Evolutionary conservation across 2,888 invertebrate genomes (phyloP).

Genomic region (Nymphalis c-album): DNA sequence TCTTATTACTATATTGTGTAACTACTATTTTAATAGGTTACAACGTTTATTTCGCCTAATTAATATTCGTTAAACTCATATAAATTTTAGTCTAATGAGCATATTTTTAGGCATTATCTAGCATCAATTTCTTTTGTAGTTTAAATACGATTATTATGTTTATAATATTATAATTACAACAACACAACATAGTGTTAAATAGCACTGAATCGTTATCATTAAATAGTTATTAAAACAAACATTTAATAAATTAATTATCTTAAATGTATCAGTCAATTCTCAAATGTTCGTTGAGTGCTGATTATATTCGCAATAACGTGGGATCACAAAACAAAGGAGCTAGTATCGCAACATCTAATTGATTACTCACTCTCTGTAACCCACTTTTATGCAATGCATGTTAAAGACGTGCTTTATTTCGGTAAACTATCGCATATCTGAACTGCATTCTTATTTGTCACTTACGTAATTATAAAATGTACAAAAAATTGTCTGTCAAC

Average conservation of each 20-base stretch:
- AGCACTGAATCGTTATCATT: too few relatives aligned
- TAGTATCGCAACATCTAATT: constrained; percentile 56
- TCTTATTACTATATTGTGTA: too few relatives aligned
- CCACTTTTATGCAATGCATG: constrained; percentile 46
- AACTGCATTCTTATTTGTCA: constrained; percentile 18
- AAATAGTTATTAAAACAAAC: too few relatives aligned
- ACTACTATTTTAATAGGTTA: too few relatives aligned
- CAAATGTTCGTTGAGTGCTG: constrained; percentile 43
- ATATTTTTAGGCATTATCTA: too few relatives aligned
- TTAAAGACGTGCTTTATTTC: constrained; percentile 27
- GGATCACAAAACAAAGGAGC: constrained; percentile 59
- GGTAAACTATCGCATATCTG: constrained; percentile 9
- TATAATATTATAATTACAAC: too few relatives aligned
- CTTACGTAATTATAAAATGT: constrained; percentile 13
- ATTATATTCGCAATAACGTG: constrained; percentile 60
- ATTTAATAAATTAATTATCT: constrained; percentile 6
- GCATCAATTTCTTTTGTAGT: too few relatives aligned
- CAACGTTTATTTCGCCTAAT: too few relatives aligned
- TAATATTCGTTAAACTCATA: too few relatives aligned
- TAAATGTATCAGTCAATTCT: constrained; percentile 20
- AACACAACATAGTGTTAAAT: too few relatives aligned
- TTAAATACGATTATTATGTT: too few relatives aligned
- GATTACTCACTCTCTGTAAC: constrained; percentile 59
- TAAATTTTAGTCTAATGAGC: too few relatives aligned
- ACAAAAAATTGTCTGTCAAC: neutral